These are phyloP conservation scores for Dromius quadrimaculatus DNA, from an alignment of 2,888 invertebrate species.

Conservation along the genomic window DNA sequence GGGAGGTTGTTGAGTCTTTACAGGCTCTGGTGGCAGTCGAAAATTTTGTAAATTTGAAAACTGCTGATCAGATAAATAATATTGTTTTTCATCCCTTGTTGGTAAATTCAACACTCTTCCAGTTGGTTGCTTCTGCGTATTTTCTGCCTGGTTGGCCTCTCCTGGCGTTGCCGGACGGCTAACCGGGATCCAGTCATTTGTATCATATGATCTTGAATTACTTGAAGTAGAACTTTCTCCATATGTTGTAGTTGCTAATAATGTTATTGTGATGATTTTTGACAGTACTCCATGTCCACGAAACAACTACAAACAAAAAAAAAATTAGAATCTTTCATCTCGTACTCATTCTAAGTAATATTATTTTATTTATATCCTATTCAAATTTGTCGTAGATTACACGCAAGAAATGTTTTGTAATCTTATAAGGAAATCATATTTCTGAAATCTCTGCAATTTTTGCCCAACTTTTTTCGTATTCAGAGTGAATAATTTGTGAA, in stretches of 20 bases:
- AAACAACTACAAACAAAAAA: conserved; percentile 40
- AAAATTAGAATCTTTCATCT: neutral
- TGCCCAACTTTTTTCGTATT: too few species aligned
- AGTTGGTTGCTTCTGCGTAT: conserved; percentile 59
- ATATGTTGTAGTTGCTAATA: neutral
- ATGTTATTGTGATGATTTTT: conserved; percentile 2
- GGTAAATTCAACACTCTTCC: conserved; percentile 63
- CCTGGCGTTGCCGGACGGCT: conserved; percentile 63
- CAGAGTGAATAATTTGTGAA: too few species aligned
- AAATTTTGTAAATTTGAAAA: neutral
- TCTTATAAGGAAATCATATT: too few species aligned
- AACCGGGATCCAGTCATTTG: conserved; percentile 72
- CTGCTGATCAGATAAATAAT: neutral
- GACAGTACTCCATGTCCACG: conserved; percentile 23
- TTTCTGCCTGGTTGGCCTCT: conserved; percentile 54
- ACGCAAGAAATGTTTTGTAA: too few species aligned
- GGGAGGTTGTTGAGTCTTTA: conserved; percentile 55
- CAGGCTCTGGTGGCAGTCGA: neutral
- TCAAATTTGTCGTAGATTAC: too few species aligned
- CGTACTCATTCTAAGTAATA: too few species aligned
- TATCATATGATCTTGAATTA: conserved; percentile 60
- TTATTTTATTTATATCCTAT: too few species aligned
- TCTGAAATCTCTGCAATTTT: too few species aligned
- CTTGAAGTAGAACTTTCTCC: neutral
- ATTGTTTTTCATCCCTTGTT: conserved; percentile 23